A percentile compares a stretch with the other conserved stretches of the same genome.
Conservation (phyloP, 92 coral and sea anemone species). For the Scolanthus callimorphus region DNA sequence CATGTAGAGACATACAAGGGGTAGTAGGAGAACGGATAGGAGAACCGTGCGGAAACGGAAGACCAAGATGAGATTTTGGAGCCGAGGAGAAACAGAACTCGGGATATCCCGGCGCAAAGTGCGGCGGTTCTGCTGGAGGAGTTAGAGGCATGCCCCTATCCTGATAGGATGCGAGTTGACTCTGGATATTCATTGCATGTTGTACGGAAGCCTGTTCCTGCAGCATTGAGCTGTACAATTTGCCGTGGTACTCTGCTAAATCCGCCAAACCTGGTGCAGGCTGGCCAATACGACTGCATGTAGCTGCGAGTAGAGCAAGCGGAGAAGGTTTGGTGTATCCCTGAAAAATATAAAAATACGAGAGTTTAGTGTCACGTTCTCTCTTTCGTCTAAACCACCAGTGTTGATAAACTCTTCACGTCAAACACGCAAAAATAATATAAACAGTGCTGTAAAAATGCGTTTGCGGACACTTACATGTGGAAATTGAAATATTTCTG, state of each 20-base stretch:
- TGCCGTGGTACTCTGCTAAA: conserved; percentile 81
- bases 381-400: no score
- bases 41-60: conserved; percentile 68
- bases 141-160: conserved; percentile 91
- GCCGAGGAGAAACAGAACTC: conserved; percentile 73
- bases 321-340: conserved; percentile 95
- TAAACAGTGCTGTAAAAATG: no score
- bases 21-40: conserved; percentile 63
- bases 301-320: conserved; percentile 91
- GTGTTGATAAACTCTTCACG: not conserved
- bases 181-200: conserved; percentile 56
- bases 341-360: conserved; percentile 40
- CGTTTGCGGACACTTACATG: conserved; percentile 87
- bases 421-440: not conserved
- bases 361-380: no score
- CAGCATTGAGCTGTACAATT: conserved; percentile 61
- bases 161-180: conserved; percentile 68
- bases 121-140: conserved; percentile 89
- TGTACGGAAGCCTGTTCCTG: conserved; percentile 64
- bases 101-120: conserved; percentile 70
- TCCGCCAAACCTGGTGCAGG: conserved; percentile 64
- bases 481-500: conserved; percentile 86
- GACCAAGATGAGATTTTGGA: conserved; percentile 60
- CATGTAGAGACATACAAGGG: conserved; percentile 52
- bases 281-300: conserved; percentile 97